These are phyloP conservation scores for Choloepus didactylus DNA, from an alignment of 2,797 vertebrate genomes.

Conservation along the genomic window DNA sequence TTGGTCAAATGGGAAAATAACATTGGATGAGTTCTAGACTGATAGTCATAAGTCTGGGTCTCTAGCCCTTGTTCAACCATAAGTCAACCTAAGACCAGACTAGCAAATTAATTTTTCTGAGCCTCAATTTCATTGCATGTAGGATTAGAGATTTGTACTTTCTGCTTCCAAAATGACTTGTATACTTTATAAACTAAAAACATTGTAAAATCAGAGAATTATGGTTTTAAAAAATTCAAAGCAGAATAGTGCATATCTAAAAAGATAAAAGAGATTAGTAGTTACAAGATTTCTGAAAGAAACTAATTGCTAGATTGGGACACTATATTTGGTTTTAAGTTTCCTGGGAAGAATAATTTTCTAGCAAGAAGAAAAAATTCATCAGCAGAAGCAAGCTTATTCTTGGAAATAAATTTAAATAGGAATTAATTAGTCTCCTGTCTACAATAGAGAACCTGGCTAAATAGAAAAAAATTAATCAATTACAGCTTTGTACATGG, in stretches of 20 bases:
- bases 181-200: constrained; percentile 49
- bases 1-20: background rate
- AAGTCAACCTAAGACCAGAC: background rate
- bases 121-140: background rate
- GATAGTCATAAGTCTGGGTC: background rate
- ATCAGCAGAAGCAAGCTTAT: constrained; percentile 9
- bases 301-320: constrained; percentile 1
- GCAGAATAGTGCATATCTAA: background rate
- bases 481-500: constrained; percentile 1
- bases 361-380: background rate
- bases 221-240: background rate
- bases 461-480: constrained; percentile 42
- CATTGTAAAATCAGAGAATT: constrained; percentile 40
- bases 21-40: background rate
- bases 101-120: constrained; percentile 8
- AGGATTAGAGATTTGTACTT: background rate
- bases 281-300: constrained; percentile 41
- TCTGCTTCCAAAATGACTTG: constrained; percentile 14
- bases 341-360: background rate
- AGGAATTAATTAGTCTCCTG: constrained; percentile 1
- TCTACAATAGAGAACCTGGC: background rate
- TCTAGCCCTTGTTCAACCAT: background rate
- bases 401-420: constrained; percentile 19
- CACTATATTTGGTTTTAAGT: background rate
- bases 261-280: background rate